A percentile compares a stretch with the other conserved stretches of the same genome.
Conservation (phyloP, 1,140 invertebrate species). For the Listronotus bonariensis region DNA sequence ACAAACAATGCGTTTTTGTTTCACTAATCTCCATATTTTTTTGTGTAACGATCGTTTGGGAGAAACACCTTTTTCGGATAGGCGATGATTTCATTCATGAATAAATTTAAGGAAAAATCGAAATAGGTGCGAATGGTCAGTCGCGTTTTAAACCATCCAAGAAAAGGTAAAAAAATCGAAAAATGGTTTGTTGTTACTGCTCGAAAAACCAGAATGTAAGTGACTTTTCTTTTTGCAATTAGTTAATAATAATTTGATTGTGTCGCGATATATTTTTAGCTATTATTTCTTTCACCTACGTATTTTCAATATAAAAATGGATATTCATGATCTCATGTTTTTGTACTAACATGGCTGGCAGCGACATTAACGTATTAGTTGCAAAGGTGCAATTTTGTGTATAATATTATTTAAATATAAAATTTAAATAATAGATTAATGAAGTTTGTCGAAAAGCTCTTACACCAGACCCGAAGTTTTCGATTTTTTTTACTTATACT, state of each 20-base stretch:
- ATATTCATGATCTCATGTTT: no score
- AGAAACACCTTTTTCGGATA: constrained; percentile 12
- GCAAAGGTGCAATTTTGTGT: no score
- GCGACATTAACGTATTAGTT: no score
- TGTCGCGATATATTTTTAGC: no score
- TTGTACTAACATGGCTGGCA: no score
- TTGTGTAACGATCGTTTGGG: constrained; percentile 18
- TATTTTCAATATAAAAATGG: no score
- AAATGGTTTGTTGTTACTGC: constrained; percentile 23
- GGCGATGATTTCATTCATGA: constrained; percentile 18
- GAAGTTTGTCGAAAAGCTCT: no score
- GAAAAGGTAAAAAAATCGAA: neutral
- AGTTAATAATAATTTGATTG: neutral
- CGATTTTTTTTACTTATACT: no score
- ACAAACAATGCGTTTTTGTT: constrained; percentile 3
- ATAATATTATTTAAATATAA: no score
- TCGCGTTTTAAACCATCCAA: constrained; percentile 6
- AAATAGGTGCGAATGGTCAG: constrained; percentile 17
- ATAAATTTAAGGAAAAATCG: neutral
- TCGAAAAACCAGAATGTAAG: constrained; percentile 13
- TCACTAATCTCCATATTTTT: constrained; percentile 5
- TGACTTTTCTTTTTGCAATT: constrained; percentile 9
- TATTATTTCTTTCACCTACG: no score
- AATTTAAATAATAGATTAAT: no score
- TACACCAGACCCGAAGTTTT: no score